These are phyloP conservation scores for Cosmia pyralina DNA, from an alignment of 2,888 invertebrate genomes.

Conservation along the genomic window DNA sequence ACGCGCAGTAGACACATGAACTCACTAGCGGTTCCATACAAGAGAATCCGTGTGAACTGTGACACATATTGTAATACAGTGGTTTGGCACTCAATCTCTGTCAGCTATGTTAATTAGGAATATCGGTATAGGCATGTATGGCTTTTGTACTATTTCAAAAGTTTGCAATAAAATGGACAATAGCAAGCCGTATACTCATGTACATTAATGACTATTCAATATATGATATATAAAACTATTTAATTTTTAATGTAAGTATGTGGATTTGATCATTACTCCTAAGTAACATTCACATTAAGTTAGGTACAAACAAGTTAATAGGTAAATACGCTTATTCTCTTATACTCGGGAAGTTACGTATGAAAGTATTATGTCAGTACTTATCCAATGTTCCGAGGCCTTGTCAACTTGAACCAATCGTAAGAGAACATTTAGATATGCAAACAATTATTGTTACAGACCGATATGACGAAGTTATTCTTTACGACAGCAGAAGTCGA, in stretches of 20 bases:
- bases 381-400: conserved; percentile 56
- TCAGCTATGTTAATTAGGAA: conserved; percentile 65
- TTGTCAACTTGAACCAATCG: conserved; percentile 46
- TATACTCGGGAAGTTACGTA: conserved; percentile 70
- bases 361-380: conserved; percentile 67
- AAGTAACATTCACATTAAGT: conserved; percentile 80
- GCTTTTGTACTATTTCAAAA: conserved; percentile 80
- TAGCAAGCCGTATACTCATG: conserved; percentile 76
- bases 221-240: conserved; percentile 75
- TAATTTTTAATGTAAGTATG: conserved; percentile 63
- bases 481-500: conserved; percentile 79
- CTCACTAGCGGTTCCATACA: conserved; percentile 68
- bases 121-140: conserved; percentile 64
- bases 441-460: conserved; percentile 71
- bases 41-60: conserved; percentile 45
- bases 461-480: conserved; percentile 73
- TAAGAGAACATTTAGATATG: conserved; percentile 69
- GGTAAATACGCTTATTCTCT: conserved; percentile 67
- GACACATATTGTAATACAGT: conserved; percentile 69
- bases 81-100: conserved; percentile 85
- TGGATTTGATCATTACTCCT: conserved; percentile 68
- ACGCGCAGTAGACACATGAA: conserved; percentile 45
- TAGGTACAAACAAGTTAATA: conserved; percentile 79
- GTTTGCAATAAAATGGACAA: conserved; percentile 76
- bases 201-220: conserved; percentile 69